These are phyloP conservation scores for Ormyrus rosae DNA, from an alignment of 2,888 invertebrate species.

Conservation along the genomic window DNA sequence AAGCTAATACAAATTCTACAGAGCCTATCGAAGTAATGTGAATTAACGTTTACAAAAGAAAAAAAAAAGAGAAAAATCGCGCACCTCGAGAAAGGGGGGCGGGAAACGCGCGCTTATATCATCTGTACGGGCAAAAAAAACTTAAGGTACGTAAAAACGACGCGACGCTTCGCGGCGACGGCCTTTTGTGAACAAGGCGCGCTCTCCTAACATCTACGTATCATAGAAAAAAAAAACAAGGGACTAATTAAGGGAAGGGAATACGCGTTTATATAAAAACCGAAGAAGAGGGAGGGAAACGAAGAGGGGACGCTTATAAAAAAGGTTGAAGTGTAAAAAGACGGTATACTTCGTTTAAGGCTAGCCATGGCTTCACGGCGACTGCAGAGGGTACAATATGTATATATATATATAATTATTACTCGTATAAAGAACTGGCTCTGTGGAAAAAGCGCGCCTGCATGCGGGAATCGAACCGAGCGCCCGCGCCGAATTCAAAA, in stretches of 20 bases:
- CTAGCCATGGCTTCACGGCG: constrained; percentile 37
- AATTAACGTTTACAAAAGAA: background rate
- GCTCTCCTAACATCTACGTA: background rate
- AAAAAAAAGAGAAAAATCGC: background rate
- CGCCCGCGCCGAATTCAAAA: no score
- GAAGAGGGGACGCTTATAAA: constrained; percentile 12
- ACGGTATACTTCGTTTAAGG: constrained; percentile 51
- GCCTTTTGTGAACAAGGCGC: constrained; percentile 4
- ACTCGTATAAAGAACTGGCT: constrained; percentile 49
- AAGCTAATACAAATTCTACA: constrained; percentile 44
- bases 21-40: background rate
- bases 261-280: constrained; percentile 3
- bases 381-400: constrained; percentile 15
- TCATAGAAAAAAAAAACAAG: background rate
- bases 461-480: background rate
- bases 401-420: constrained; percentile 28
- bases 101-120: constrained; percentile 28
- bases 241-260: background rate
- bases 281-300: background rate
- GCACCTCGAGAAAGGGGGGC: background rate
- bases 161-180: constrained; percentile 3
- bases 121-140: constrained; percentile 6
- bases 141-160: constrained; percentile 41
- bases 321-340: constrained; percentile 29
- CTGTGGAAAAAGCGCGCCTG: constrained; percentile 36